These are phyloP conservation scores for Lasioglossum marginatum DNA, from an alignment of 2,888 invertebrate genomes.

Conservation along the genomic window DNA sequence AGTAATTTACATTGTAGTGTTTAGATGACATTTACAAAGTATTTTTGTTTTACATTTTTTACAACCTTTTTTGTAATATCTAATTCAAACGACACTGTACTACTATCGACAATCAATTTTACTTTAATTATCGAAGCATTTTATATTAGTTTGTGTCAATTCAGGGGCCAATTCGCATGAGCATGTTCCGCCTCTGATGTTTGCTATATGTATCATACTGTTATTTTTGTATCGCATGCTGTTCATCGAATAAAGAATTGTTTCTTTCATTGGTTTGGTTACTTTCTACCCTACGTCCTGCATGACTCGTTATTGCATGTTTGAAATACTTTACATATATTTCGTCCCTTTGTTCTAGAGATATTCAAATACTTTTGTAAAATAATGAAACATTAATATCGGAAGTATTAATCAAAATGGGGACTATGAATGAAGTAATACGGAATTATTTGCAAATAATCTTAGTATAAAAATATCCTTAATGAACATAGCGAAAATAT, in stretches of 20 bases:
- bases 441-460: constrained; percentile 7
- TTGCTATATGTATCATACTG: constrained; percentile 69
- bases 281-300: constrained; percentile 78
- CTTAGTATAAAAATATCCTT: constrained; percentile 17
- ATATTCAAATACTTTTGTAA: background rate
- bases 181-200: constrained; percentile 77
- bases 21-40: constrained; percentile 26
- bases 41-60: constrained; percentile 17
- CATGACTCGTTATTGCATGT: constrained; percentile 76
- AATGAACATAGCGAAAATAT: background rate
- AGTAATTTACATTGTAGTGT: constrained; percentile 34
- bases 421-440: constrained; percentile 26
- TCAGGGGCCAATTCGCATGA: constrained; percentile 73
- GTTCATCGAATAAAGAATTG: constrained; percentile 80
- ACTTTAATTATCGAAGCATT: constrained; percentile 34
- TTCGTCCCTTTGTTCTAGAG: constrained; percentile 23
- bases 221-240: constrained; percentile 81
- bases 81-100: constrained; percentile 26
- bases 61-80: constrained; percentile 6
- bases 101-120: constrained; percentile 16
- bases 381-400: constrained; percentile 13
- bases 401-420: constrained; percentile 10
- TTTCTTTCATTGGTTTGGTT: constrained; percentile 81
- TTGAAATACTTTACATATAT: constrained; percentile 44
- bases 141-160: constrained; percentile 43